phyloP scores from a whole-genome alignment of 1,140 invertebrate species.

The Diabrotica virgifera region DNA sequence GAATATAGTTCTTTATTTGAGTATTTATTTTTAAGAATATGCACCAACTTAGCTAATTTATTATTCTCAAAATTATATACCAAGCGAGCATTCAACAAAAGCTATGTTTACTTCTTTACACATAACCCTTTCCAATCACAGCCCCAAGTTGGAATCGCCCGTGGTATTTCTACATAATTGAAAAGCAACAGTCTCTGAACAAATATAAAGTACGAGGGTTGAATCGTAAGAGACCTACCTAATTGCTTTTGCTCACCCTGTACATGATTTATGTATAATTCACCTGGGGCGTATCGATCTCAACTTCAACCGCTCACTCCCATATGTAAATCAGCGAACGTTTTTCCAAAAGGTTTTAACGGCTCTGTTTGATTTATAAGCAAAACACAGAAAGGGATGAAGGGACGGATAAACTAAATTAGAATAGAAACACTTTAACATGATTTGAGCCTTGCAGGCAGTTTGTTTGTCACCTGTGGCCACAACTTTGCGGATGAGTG shows the following conservation, averaged over 20 bases:
- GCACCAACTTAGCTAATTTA: too few relatives aligned
- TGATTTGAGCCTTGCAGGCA: neutral
- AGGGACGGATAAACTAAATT: slow-evolving; percentile 14
- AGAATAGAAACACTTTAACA: neutral
- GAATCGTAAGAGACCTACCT: neutral
- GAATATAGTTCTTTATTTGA: too few relatives aligned
- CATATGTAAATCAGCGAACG: slow-evolving; percentile 13
- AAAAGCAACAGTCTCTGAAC: neutral
- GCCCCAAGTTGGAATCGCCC: neutral
- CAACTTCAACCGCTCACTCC: slow-evolving; percentile 3
- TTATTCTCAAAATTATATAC: too few relatives aligned
- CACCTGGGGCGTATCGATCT: slow-evolving; percentile 7
- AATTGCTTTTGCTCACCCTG: neutral
- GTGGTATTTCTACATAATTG: neutral
- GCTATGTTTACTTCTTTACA: too few relatives aligned
- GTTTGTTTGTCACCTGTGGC: slow-evolving; percentile 11
- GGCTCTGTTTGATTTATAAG: slow-evolving; percentile 15
- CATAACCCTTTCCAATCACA: too few relatives aligned
- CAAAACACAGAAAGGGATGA: slow-evolving; percentile 9
- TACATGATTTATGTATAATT: neutral
- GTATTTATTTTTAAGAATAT: too few relatives aligned
- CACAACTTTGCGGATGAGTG: neutral
- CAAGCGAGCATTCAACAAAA: too few relatives aligned
- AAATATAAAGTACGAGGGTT: neutral
- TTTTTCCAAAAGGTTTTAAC: slow-evolving; percentile 9